These are phyloP conservation scores for Peromyscus eremicus DNA, from an alignment of 2,797 vertebrate genomes.

Conservation along the genomic window DNA sequence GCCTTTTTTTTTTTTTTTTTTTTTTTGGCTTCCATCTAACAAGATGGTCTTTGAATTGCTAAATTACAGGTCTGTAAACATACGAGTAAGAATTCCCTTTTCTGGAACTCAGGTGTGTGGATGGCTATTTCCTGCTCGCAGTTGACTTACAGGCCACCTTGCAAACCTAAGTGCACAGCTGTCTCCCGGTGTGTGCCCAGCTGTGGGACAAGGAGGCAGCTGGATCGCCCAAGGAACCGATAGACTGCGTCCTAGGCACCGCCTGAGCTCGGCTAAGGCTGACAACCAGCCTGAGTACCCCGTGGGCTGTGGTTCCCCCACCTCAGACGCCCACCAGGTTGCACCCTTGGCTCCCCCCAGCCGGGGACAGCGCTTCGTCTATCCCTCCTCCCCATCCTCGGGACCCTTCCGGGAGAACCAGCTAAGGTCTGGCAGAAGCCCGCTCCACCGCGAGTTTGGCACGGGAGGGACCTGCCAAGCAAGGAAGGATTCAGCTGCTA, in stretches of 20 bases:
- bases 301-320: not conserved
- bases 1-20: not conserved
- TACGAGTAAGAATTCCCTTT: not conserved
- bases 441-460: constrained; percentile 48
- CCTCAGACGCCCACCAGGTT: not conserved
- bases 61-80: not conserved
- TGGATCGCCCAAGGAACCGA: not conserved
- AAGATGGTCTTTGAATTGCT: not conserved
- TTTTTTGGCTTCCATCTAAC: not conserved
- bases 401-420: not conserved
- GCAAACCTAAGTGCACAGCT: not conserved
- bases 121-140: not conserved
- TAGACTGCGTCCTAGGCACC: not conserved
- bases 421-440: not conserved
- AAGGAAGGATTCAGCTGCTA: not conserved
- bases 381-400: no score
- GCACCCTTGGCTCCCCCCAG: not conserved
- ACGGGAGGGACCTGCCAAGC: not conserved
- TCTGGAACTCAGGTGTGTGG: not conserved
- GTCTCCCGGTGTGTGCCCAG: not conserved
- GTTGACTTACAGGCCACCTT: constrained; percentile 9
- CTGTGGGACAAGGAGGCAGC: not conserved
- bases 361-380: not conserved
- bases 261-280: accelerated
- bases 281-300: not conserved